A percentile compares a stretch with the other conserved stretches of the same genome.
phyloP scores from a whole-genome alignment of 2,113 vertebrate genomes.

The Rallus limicola region DNA sequence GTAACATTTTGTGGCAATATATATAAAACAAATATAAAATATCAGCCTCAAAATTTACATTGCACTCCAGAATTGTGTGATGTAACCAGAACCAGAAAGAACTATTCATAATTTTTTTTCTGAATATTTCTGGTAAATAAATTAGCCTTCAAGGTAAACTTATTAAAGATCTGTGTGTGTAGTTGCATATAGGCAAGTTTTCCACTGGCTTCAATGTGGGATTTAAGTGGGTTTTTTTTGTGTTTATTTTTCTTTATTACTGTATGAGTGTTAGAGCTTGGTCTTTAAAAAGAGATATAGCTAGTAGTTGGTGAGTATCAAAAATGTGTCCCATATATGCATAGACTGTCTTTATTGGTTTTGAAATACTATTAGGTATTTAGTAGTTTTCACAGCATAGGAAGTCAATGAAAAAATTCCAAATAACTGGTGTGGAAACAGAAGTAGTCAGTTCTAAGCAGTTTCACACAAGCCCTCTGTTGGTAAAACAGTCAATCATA shows the following conservation, averaged over 20 bases:
- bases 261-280: neutral
- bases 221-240: neutral
- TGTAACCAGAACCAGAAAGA: neutral
- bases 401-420: neutral
- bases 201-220: neutral
- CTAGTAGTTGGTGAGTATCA: neutral
- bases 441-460: neutral
- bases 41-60: neutral
- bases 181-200: neutral
- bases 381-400: neutral
- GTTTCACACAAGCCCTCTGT: neutral
- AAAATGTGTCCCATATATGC: neutral
- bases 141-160: neutral
- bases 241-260: neutral
- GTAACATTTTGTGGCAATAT: neutral
- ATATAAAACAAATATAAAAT: neutral
- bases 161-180: neutral
- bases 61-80: neutral
- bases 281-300: neutral
- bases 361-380: neutral
- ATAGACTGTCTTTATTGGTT: neutral
- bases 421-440: neutral
- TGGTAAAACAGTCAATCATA: neutral
- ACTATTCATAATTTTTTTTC: neutral
- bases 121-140: neutral